Base-by-base conservation (phyloP, 2,113 vertebrate species). In the Xiphophorus couchianus region DNA sequence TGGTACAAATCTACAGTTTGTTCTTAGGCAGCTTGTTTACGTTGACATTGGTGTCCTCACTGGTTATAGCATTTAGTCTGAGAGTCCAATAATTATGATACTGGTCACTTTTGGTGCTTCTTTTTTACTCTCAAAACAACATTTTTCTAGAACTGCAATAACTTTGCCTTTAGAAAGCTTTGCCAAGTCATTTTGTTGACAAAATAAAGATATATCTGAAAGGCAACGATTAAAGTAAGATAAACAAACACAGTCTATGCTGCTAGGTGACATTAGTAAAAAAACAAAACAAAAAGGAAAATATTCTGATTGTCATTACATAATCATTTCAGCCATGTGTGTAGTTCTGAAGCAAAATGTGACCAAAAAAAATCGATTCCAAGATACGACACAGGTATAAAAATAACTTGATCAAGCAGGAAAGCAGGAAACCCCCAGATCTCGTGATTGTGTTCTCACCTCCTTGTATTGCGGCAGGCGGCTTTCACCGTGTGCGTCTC, bases 381-480 rank as follows among this genome's bases (percentile, higher is more conserved):
- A 39, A 65, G 30, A 27, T 33, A 28, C 5, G 22, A 27, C 9
- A 66, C 76, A 77, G 33, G 66, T 28, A 58, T 37, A 81, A 77
- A 74, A 84, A 81, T 72, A 86, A 63, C 62, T 65, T 27, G 22
- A 28, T 65, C 65, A 78, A 88, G 80, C 81, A 76, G 72, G 85
- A 74, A 78, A 88, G 80, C 81, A 76, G 72, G 85, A 74, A 83
- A 68, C 48, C 68, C 71, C 70, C 63, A 19, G 62, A 79, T 85
- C 8, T 75, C 4, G 28, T 70, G 65, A 73, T 61, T 63, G 69
- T 25, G 35, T 25, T 80, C 83, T 85, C 85, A 93, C 92, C 88
- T 93, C 92, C 73, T 91, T 93, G 78, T 84, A 89, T 12, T 88
- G 91, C 72, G 86, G 83, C 82, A 92, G 84, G 86, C 83, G 85